Base-by-base conservation (phyloP, 1,140 invertebrate genomes). In the Thalassaphorura encarpata region DNA sequence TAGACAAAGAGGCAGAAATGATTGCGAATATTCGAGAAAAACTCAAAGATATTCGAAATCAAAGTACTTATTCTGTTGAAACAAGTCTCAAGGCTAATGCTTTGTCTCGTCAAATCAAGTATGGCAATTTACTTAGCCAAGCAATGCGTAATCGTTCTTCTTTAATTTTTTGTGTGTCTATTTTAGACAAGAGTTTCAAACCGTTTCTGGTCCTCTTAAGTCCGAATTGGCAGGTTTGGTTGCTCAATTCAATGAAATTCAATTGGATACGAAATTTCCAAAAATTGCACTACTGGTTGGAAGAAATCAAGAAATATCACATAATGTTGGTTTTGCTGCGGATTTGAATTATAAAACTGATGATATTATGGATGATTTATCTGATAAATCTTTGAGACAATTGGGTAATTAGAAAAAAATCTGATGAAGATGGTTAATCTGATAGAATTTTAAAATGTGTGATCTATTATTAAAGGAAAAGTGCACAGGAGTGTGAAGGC, bases 41-140 rank as follows among this genome's bases (percentile, higher is more conserved):
- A 58, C 68, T 91, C 31, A 77, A 83, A 39, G 87, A 91, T 65
- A 73, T 93, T 49, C 71, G 77, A 40, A 78, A 83, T 53, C 80
- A 83, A 62, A 83, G 80, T 4, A 72, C 79, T 5, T 71, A 77
- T 29, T 78, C 83, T 0, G 70, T 80, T 19, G 71, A 77, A 16
- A 78, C 78, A n/a, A 77, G 80, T 0, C 69, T 71, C 1, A 73
- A 77, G 29, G 83, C 83, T 1, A 77, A 83, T 27, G 71, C 72
- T 18, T 67, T 87, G 1, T 83, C 84, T 59, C 55, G 67, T n/a
- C 71, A 75, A 48, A 76, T 76, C 29, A 71, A 67, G 63, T 69
- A 62, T 56, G 63, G 21, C 41, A 42, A 19, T 19, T 42, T 19
- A 42, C 8, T 13, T 11, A 42, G 13, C 8, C 13, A 6, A 42